These are phyloP conservation scores for Caenorhabditis angaria DNA, from an alignment of 2,888 invertebrate species.

Conservation along the genomic window DNA sequence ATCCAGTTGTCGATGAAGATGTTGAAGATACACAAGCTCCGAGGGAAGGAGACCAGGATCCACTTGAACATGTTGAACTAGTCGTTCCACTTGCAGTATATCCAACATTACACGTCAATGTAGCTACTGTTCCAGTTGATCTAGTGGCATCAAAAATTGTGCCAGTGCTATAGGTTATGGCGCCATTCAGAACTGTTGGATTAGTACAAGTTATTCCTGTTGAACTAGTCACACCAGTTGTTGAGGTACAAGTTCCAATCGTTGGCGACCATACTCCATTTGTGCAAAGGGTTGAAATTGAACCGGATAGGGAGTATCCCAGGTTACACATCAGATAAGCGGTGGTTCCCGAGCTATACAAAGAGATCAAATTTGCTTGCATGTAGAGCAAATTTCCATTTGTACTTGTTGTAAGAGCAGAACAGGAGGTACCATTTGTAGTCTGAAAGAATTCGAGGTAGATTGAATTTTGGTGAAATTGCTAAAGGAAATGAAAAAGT, in stretches of 20 bases:
- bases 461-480: not conserved
- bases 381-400: conserved; percentile 35
- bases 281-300: conserved; percentile 1
- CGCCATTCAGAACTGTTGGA: conserved; percentile 21
- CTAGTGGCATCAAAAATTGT: conserved; percentile 6
- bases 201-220: conserved; percentile 12
- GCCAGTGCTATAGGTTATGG: conserved; percentile 19
- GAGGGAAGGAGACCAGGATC: conserved; percentile 39
- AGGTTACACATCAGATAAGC: conserved; percentile 56
- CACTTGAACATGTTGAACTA: conserved; percentile 21
- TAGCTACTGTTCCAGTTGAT: conserved; percentile 50
- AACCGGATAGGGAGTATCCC: conserved; percentile 38
- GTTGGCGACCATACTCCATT: conserved; percentile 4
- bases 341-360: conserved; percentile 49
- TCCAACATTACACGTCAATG: conserved; percentile 53
- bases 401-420: conserved; percentile 12
- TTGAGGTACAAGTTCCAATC: conserved; percentile 10
- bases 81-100: conserved; percentile 30
- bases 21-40: conserved; percentile 22
- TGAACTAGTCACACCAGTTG: not conserved
- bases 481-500: not conserved
- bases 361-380: conserved; percentile 22
- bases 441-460: conserved; percentile 12
- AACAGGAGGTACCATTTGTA: conserved; percentile 14
- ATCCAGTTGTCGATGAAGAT: not conserved